Conservation (phyloP, 2,797 vertebrate genomes). For the Brachymystax lenok region DNA sequence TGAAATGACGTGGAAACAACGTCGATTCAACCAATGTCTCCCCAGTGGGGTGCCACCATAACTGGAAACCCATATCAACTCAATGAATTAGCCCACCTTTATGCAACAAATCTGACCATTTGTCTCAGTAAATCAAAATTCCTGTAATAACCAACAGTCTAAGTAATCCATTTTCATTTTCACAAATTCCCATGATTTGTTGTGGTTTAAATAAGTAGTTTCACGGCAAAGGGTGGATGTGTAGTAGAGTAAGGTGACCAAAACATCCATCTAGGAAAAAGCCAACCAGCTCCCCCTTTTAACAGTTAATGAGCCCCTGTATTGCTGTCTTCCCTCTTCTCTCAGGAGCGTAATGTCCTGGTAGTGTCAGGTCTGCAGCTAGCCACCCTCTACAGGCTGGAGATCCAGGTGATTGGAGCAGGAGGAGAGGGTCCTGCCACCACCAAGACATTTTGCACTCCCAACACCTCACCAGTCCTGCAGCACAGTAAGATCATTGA, state of each 20-base stretch:
- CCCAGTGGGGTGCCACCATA: neutral
- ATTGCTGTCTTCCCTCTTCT: neutral
- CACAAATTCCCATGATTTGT: neutral
- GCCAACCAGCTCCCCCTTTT: neutral
- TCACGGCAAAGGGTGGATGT: neutral
- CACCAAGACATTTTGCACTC: slow-evolving; percentile 84
- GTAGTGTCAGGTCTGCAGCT: slow-evolving; percentile 82
- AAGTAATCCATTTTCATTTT: neutral
- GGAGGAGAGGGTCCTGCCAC: slow-evolving; percentile 85
- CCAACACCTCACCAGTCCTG: slow-evolving; percentile 59
- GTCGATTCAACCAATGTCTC: too few species aligned
- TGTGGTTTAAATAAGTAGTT: neutral
- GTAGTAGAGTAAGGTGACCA: neutral
- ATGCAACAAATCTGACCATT: neutral
- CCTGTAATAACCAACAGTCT: neutral
- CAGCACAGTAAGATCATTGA: slow-evolving; percentile 70
- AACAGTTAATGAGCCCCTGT: neutral
- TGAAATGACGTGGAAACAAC: too few species aligned
- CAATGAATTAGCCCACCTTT: neutral
- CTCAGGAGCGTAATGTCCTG: slow-evolving; percentile 79
- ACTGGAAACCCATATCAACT: neutral
- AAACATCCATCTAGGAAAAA: neutral
- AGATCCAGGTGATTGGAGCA: slow-evolving; percentile 82
- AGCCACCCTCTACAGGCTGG: slow-evolving; percentile 83
- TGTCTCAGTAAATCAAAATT: neutral